Base-by-base conservation (phyloP, 2,797 vertebrate species). In the Antennarius maculatus region DNA sequence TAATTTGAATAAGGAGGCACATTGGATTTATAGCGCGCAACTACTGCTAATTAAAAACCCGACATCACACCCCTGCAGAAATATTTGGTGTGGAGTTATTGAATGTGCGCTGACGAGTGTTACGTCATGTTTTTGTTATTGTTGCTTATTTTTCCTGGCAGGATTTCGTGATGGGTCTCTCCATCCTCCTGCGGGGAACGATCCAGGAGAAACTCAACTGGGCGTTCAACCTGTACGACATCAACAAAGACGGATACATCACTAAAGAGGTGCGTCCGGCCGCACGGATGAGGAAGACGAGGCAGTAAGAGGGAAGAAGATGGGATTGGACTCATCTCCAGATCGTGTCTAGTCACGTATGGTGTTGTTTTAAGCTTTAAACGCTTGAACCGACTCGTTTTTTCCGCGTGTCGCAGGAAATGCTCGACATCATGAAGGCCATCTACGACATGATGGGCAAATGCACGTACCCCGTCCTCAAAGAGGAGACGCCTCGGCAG, bases 371-470 rank as follows among this genome's bases (percentile, higher is more conserved):
- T 14, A 14, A 43, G 12, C 42, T 2, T 46, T 7, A 6, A 12
- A 12, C 14, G 4, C 6, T n/a, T 10, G 46, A 8, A 17, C 46
- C n/a, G 41, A 29, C 14, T 1, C n/a, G n/a, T n/a, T 3, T 46
- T 39, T 28, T 41, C 29, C 16, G 0, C 3, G n/a, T 17, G 1
- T 70, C 68, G 66, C 59, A 99, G 98, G 98, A 99, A 92, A 99
- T 99, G 98, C 92, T 99, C 15, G 97, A 99, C 85, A 98, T 99
- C 81, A 99, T 99, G 95, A 99, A 98, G 92, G 96, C 98, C 73
- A 99, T 99, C 82, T 99, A 99, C 1, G 97, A 98, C 84, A 99
- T 99, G 98, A 99, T 99, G 98, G 98, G 98, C 0, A 99, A 98
- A 84, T 99, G 96, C 80, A 99, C 98, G 39, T 98, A 99, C 47